These are phyloP conservation scores for Pogonophryne albipinna DNA, from an alignment of 2,797 vertebrate species.

Conservation along the genomic window DNA sequence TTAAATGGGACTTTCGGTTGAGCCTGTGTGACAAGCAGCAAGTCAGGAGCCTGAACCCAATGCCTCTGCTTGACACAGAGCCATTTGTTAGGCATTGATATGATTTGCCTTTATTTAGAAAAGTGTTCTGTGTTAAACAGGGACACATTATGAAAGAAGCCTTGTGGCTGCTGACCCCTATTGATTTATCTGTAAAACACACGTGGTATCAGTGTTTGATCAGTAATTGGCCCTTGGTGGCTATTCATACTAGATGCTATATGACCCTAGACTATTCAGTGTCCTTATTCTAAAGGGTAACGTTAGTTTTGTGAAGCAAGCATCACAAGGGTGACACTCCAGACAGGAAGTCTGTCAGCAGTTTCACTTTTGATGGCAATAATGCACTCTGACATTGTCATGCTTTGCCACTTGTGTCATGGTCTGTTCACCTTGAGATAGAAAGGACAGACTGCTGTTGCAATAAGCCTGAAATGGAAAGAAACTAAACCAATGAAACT, in stretches of 20 bases:
- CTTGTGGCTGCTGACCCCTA: not conserved
- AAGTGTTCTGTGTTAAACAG: not conserved
- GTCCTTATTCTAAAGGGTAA: not conserved
- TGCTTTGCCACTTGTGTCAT: conserved; percentile 16
- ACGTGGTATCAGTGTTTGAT: not conserved
- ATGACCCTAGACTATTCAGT: not conserved
- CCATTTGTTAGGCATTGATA: not conserved
- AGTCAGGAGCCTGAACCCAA: not conserved
- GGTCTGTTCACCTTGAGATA: conserved; percentile 9
- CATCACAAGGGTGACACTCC: conserved; percentile 23
- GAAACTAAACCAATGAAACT: conserved; percentile 2
- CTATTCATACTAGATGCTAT: not conserved
- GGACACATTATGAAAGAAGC: not conserved
- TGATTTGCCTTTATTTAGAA: not conserved
- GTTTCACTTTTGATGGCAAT: conserved; percentile 30
- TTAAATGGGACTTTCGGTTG: not conserved
- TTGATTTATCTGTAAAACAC: not conserved
- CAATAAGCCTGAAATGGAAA: conserved; percentile 2
- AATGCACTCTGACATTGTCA: conserved; percentile 20
- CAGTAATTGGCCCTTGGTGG: not conserved
- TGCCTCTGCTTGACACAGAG: not conserved
- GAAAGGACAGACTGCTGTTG: not conserved
- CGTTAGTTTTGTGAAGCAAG: conserved; percentile 26
- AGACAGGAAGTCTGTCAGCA: conserved; percentile 62
- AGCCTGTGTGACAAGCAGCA: not conserved